Conservation (phyloP, 2,797 vertebrate genomes). For the Neostethus bicornis region DNA sequence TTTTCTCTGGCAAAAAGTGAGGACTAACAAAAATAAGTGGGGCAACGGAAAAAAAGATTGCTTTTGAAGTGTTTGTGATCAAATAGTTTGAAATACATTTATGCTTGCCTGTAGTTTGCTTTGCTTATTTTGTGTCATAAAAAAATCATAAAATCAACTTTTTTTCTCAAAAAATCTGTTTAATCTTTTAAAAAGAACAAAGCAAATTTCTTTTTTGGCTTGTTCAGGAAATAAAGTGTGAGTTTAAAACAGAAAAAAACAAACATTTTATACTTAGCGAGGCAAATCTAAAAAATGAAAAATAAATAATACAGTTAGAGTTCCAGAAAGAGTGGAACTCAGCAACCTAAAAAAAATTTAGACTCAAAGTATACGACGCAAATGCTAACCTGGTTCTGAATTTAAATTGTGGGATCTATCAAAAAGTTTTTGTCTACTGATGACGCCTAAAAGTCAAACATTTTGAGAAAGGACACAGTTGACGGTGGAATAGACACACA, state of each 20-base stretch:
- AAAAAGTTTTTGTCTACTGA: conserved; percentile 47
- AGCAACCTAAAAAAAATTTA: conserved; percentile 4
- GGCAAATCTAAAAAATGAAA: conserved; percentile 8
- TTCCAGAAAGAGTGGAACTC: conserved; percentile 14
- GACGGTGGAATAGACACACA: conserved; percentile 44
- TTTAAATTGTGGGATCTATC: conserved; percentile 42
- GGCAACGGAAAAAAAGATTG: conserved; percentile 17
- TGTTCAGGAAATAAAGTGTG: neutral
- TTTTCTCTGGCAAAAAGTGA: conserved; percentile 37
- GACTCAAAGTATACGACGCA: conserved; percentile 18
- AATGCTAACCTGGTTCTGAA: conserved; percentile 14
- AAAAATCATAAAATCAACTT: conserved; percentile 10
- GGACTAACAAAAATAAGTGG: conserved; percentile 37
- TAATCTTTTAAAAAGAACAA: conserved; percentile 1
- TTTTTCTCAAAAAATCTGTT: conserved; percentile 4
- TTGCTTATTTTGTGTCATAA: conserved; percentile 4
- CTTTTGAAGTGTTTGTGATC: conserved; percentile 17
- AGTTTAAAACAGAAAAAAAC: neutral
- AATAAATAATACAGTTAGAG: conserved; percentile 4
- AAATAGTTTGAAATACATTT: conserved; percentile 32
- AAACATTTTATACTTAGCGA: neutral
- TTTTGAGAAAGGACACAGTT: conserved; percentile 17
- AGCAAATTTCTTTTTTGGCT: neutral
- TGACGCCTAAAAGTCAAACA: conserved; percentile 28
- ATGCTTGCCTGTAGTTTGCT: conserved; percentile 2